Base-by-base conservation (phyloP, 2,113 vertebrate genomes). In the Poeciliopsis retropinna region DNA sequence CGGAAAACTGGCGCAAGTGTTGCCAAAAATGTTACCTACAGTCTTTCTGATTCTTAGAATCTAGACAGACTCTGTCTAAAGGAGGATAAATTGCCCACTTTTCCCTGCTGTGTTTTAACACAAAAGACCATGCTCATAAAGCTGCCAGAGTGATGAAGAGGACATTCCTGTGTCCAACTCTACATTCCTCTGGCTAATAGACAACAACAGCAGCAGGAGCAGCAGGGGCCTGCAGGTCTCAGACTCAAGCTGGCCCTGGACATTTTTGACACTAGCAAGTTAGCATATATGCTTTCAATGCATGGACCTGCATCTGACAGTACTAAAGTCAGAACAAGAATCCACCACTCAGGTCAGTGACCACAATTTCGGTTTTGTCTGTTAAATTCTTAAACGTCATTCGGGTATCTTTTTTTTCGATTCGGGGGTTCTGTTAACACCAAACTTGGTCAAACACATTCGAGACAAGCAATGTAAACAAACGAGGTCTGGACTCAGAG, bases 111-210 rank as follows among this genome's bases (percentile, higher is more conserved):
- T 85, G 87, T 88, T 90, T 83, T 64, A 90, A 85, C 87, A 87
- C 88, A 90, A 89, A 91, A 72, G 67, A 72, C 84, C 84, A 66
- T 27, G 78, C 87, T 87, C 85, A 82, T 92, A 91, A 93, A 92
- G 72, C 87, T 92, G 91, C 91, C 92, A 91, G 37, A 63, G 86
- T 90, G 90, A 91, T 90, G 90, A 89, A 91, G 73, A 77, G 80
- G 82, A 72, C 87, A 92, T 92, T 93, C 92, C 87, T 86, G 81
- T 80, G 87, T 90, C 78, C 85, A 85, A 82, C 78, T 80, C 87
- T 70, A 70, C 90, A 93, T 93, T 92, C 92, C 92, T 92, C 64
- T 19, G 80, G 78, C 87, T 86, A 92, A 91, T 67, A 87, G 88
- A 90, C 91, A 90, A 88, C 89, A 92, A 84, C 91, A 92, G 89